Evolutionary conservation across 2,797 vertebrate genomes (phyloP).

Genomic region (Eutrigla gurnardus): DNA sequence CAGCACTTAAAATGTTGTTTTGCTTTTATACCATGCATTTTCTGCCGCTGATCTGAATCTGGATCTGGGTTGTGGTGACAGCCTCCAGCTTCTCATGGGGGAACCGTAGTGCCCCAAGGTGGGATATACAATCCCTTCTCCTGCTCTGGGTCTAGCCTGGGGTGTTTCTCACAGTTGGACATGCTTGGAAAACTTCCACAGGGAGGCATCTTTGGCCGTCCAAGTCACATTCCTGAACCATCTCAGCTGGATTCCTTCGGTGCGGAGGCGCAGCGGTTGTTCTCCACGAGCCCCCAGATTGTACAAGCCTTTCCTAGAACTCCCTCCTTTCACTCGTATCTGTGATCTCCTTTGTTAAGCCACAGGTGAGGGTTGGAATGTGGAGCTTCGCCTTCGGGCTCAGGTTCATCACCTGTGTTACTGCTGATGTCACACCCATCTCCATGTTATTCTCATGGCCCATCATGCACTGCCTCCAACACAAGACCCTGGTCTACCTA

Average conservation of each 20-base stretch:
- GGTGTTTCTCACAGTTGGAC: conserved; percentile 9
- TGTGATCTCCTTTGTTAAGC: not conserved
- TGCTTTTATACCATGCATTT: not conserved
- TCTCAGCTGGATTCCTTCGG: not conserved
- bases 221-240: not conserved
- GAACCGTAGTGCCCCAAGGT: conserved; percentile 10
- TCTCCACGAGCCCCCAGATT: not conserved
- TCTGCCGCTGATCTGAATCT: not conserved
- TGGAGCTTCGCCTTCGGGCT: not conserved
- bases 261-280: not conserved
- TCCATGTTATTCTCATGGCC: not conserved
- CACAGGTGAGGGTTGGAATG: conserved; percentile 1
- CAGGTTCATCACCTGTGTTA: no score
- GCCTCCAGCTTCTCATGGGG: not conserved
- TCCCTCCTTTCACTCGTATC: not conserved
- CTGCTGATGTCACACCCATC: not conserved
- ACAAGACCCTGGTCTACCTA: not conserved
- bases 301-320: not conserved
- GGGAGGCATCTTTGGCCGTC: not conserved
- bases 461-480: not conserved
- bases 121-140: conserved; percentile 13
- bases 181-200: not conserved
- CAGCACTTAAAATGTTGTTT: conserved; percentile 1
- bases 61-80: not conserved
- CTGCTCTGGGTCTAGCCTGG: conserved; percentile 6